Evolutionary conservation across 2,797 vertebrate genomes (phyloP).

Genomic region (Thamnophis elegans): DNA sequence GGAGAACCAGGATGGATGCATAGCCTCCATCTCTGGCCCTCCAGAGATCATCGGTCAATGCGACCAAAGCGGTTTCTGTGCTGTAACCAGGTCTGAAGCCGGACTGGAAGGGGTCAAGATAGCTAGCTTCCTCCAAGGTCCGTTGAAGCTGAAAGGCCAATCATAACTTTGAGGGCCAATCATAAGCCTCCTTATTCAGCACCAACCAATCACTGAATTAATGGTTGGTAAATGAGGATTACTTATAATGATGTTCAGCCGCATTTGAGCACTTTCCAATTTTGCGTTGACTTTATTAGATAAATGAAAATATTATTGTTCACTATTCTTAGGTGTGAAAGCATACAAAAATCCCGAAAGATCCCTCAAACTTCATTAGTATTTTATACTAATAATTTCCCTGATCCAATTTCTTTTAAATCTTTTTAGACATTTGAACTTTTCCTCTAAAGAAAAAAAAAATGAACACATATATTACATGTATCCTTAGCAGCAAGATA

Average conservation of each 20-base stretch:
- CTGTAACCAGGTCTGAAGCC: too few relatives aligned
- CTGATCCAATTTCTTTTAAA: background rate
- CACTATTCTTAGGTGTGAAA: too few relatives aligned
- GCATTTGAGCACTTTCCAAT: background rate
- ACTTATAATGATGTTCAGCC: background rate
- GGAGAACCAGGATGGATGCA: too few relatives aligned
- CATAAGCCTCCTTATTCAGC: background rate
- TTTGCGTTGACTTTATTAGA: background rate
- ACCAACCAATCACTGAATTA: background rate
- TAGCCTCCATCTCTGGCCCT: too few relatives aligned
- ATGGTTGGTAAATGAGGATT: background rate
- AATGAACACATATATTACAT: background rate
- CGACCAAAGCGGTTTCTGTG: too few relatives aligned
- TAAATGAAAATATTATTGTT: background rate
- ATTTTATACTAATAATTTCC: background rate
- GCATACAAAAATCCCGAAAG: background rate
- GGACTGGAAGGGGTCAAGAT: too few relatives aligned
- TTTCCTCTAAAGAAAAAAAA: background rate
- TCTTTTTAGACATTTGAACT: background rate
- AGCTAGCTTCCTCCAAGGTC: too few relatives aligned
- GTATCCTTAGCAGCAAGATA: background rate
- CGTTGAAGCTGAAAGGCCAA: too few relatives aligned
- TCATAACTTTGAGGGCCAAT: background rate
- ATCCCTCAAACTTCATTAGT: background rate
- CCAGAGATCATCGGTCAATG: too few relatives aligned